A percentile compares a stretch with the other conserved stretches of the same genome.
phyloP scores from a whole-genome alignment of 2,888 invertebrate genomes.

The Drosophila kuntzei region DNA sequence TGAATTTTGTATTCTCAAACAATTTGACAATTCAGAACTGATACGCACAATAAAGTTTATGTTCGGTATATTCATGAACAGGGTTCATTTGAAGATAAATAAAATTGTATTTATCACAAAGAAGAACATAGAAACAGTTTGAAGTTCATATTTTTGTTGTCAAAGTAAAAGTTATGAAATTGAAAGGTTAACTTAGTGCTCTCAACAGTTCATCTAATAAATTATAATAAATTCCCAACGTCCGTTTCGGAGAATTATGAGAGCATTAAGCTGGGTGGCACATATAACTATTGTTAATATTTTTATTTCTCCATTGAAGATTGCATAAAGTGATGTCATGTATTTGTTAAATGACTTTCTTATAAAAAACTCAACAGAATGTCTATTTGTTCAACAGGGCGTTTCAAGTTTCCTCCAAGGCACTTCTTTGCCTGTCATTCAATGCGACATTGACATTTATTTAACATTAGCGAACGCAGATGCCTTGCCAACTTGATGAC shows the following conservation, averaged over 20 bases:
- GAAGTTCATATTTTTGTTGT: background rate
- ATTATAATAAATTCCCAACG: background rate
- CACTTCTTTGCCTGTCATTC: slow-evolving; percentile 24
- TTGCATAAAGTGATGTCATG: slow-evolving; percentile 12
- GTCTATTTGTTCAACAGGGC: slow-evolving; percentile 32
- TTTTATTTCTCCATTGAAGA: slow-evolving; percentile 1
- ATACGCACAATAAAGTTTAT: background rate
- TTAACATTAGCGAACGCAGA: slow-evolving; percentile 36
- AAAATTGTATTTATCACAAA: background rate
- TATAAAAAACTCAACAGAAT: slow-evolving; percentile 18
- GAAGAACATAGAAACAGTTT: background rate
- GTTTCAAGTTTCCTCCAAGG: slow-evolving; percentile 25
- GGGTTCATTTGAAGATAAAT: background rate
- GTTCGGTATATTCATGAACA: background rate
- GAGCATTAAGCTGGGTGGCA: background rate
- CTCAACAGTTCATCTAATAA: background rate
- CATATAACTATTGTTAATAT: background rate
- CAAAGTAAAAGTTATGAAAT: background rate
- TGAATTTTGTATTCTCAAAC: background rate
- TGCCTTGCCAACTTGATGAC: slow-evolving; percentile 47
- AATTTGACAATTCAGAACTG: background rate
- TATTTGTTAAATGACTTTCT: slow-evolving; percentile 17
- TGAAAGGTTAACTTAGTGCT: background rate
- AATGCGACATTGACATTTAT: slow-evolving; percentile 32
- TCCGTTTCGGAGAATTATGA: background rate